Conservation (phyloP, 2,797 vertebrate species). For the Anableps anableps region DNA sequence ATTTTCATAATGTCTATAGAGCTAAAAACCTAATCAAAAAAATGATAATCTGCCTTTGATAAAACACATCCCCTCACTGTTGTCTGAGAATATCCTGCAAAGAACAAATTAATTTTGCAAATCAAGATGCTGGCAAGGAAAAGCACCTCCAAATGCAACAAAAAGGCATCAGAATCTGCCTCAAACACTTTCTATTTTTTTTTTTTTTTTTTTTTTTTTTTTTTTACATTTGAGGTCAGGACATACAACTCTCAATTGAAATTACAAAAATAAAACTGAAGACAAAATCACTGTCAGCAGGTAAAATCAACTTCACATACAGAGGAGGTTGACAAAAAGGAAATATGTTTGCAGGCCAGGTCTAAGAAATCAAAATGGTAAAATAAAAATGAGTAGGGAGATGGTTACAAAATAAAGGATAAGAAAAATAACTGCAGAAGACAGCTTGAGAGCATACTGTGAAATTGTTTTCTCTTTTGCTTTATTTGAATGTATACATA, state of each 20-base stretch:
- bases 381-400: background rate
- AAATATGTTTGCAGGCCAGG: constrained; percentile 25
- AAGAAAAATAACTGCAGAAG: background rate
- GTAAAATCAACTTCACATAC: constrained; percentile 26
- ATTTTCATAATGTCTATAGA: background rate
- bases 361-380: constrained; percentile 21
- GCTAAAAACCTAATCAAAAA: background rate
- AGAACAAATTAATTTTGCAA: background rate
- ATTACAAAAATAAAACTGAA: background rate
- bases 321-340: constrained; percentile 26
- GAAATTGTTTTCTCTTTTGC: background rate
- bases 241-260: background rate
- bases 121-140: background rate
- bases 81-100: background rate
- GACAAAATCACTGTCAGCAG: background rate
- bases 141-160: background rate
- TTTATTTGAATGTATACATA: background rate
- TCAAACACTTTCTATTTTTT: background rate
- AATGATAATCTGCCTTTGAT: background rate
- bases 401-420: constrained; percentile 3
- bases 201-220: background rate
- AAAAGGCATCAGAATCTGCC: background rate
- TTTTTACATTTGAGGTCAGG: background rate
- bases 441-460: background rate
- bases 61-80: background rate